Percentiles rank a stretch among this genome's conserved stretches.
Evolutionary conservation across 2,888 invertebrate genomes (phyloP).

Genomic region (Cecidostiba fungosa): DNA sequence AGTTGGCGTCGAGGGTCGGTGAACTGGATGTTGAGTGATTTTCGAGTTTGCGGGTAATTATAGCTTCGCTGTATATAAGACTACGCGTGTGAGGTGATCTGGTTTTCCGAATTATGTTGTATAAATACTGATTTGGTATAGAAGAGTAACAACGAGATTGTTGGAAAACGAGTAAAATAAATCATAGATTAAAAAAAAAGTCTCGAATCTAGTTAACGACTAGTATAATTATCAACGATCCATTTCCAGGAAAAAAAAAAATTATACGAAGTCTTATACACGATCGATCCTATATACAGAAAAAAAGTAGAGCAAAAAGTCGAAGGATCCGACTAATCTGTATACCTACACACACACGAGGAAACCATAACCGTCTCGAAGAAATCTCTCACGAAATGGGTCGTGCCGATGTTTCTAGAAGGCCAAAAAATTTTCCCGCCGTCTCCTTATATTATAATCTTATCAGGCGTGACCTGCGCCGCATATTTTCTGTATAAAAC

Average conservation of each 20-base stretch:
- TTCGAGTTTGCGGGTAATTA: neutral
- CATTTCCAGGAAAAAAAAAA: neutral
- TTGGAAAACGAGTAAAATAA: no score
- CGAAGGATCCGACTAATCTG: neutral
- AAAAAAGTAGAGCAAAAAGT: neutral
- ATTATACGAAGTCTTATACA: neutral
- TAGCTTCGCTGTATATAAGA: neutral
- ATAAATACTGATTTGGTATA: no score
- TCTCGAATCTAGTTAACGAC: neutral
- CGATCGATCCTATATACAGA: neutral
- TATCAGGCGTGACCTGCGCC: conserved; percentile 35
- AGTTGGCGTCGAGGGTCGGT: neutral
- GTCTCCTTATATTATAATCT: conserved; percentile 29
- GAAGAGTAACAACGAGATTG: neutral
- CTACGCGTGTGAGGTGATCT: neutral
- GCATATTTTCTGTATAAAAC: conserved; percentile 18
- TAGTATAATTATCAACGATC: neutral
- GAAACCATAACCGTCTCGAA: neutral
- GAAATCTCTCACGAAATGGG: neutral
- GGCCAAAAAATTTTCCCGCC: conserved; percentile 47
- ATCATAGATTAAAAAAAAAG: neutral
- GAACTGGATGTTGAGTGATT: neutral
- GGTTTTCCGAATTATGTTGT: neutral
- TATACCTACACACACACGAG: neutral
- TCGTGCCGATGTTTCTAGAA: conserved; percentile 28